Evolutionary conservation across 2,888 invertebrate genomes (phyloP).

Genomic region (Yponomeuta malinellus): DNA sequence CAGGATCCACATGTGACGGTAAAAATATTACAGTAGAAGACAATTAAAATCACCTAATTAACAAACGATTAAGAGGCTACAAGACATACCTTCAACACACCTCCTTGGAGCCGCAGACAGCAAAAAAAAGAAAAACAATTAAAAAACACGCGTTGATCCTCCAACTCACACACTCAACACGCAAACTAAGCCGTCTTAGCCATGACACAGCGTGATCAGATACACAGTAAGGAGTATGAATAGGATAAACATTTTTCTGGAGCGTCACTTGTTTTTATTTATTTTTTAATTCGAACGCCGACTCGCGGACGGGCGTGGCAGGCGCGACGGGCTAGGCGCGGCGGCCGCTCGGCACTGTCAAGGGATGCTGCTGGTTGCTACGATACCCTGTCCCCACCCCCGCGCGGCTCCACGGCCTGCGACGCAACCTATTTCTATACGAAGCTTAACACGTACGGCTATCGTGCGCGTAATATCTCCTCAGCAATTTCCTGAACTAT

Average conservation of each 20-base stretch:
- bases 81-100: slow-evolving; percentile 20
- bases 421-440: slow-evolving; percentile 64
- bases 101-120: slow-evolving; percentile 12
- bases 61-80: background rate
- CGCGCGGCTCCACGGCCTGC: slow-evolving; percentile 41
- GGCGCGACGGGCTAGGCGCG: slow-evolving; percentile 45
- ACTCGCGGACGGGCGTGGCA: slow-evolving; percentile 23
- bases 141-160: slow-evolving; percentile 19
- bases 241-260: slow-evolving; percentile 59
- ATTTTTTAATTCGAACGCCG: slow-evolving; percentile 16
- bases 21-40: background rate
- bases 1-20: too few relatives aligned
- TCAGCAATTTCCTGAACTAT: slow-evolving; percentile 61
- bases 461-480: slow-evolving; percentile 68
- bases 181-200: slow-evolving; percentile 32
- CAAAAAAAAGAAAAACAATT: background rate
- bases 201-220: slow-evolving; percentile 64
- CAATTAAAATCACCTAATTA: background rate
- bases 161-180: slow-evolving; percentile 20
- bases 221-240: slow-evolving; percentile 67
- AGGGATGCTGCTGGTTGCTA: slow-evolving; percentile 73
- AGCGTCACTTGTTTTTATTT: background rate
- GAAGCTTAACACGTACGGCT: slow-evolving; percentile 40
- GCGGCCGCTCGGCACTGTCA: slow-evolving; percentile 58
- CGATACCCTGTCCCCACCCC: slow-evolving; percentile 62